These are phyloP conservation scores for Drosophila acutilabella DNA, from an alignment of 2,888 invertebrate genomes.

Conservation along the genomic window DNA sequence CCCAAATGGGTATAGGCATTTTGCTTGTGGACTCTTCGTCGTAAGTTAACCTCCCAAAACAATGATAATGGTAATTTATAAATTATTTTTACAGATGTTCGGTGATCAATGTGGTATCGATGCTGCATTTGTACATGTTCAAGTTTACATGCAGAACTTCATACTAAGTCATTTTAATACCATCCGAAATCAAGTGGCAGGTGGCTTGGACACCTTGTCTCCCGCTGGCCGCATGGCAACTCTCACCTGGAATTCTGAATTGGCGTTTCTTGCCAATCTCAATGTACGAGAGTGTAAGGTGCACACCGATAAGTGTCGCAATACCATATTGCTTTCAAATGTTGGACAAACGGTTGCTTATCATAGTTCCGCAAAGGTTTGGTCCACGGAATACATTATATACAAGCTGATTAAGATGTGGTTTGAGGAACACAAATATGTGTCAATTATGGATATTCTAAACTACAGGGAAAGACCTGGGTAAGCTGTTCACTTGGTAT, in stretches of 20 bases:
- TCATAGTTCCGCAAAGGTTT: neutral
- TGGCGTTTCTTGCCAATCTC: constrained; percentile 38
- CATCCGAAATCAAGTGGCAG: constrained; percentile 39
- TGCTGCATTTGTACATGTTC: constrained; percentile 15
- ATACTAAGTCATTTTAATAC: constrained; percentile 12
- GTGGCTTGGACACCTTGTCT: constrained; percentile 4
- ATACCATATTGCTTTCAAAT: constrained; percentile 12
- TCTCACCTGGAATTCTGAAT: constrained; percentile 43
- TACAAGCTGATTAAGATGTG: constrained; percentile 9
- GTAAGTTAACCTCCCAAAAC: constrained; percentile 18
- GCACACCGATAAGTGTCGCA: constrained; percentile 29
- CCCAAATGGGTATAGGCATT: neutral
- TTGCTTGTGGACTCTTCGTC: neutral
- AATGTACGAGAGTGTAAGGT: constrained; percentile 29
- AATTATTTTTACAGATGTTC: constrained; percentile 29
- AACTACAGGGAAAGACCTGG: neutral
- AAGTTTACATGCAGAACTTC: rapidly evolving
- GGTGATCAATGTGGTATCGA: constrained; percentile 11
- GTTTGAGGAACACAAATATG: constrained; percentile 4
- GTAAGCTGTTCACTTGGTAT: constrained; percentile 28
- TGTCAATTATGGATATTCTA: constrained; percentile 28
- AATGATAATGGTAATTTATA: neutral
- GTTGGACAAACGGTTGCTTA: constrained; percentile 49
- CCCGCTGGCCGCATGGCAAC: constrained; percentile 44
- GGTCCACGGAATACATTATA: neutral